phyloP scores from a whole-genome alignment of 37 sponge, comb jelly and placozoan genomes.

The Mnemiopsis leidyi region DNA sequence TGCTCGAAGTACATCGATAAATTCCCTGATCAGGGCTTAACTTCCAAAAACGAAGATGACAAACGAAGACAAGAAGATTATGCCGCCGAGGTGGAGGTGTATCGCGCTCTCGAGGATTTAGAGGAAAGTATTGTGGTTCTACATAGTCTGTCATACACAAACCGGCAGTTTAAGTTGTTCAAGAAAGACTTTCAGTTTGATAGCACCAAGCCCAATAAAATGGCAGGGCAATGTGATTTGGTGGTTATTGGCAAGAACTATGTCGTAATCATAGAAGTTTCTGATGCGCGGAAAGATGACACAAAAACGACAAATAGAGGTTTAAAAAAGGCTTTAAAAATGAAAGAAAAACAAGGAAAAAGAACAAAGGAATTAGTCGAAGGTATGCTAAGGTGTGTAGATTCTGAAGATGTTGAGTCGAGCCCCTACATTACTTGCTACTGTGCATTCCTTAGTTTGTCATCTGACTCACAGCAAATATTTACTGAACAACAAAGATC shows the following conservation, averaged over 20 bases:
- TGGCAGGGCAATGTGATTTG: not conserved
- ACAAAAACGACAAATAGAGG: not conserved
- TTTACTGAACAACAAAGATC: not conserved
- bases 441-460: not conserved
- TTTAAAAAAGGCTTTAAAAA: not conserved
- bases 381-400: not conserved
- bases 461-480: not conserved
- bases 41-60: not conserved
- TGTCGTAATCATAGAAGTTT: not conserved
- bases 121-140: not conserved
- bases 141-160: not conserved
- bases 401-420: not conserved
- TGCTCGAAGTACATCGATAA: not conserved
- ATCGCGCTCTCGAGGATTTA: not conserved
- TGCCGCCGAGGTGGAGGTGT: not conserved
- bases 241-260: not conserved
- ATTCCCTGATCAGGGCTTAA: not conserved
- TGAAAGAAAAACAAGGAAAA: not conserved
- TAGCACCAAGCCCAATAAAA: not conserved
- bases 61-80: not conserved
- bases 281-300: not conserved
- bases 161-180: not conserved
- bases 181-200: not conserved
- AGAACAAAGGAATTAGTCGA: not conserved
- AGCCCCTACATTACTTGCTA: not conserved